Percentiles rank a stretch among this genome's conserved stretches.
Evolutionary conservation across 2,797 vertebrate species (phyloP).

Genomic region (Cyprinella venusta): DNA sequence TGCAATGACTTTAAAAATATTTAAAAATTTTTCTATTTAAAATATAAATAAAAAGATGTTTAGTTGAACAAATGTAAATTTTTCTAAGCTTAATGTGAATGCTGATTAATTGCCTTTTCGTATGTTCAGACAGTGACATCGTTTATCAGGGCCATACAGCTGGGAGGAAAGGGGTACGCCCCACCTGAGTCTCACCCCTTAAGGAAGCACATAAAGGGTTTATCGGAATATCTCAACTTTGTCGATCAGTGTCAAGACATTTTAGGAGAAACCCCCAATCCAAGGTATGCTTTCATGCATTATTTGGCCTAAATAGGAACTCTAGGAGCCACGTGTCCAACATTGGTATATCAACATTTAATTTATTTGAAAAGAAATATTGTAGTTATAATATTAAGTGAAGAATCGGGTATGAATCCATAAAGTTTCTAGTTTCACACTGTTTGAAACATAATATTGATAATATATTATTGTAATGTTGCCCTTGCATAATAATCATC

Average conservation of each 20-base stretch:
- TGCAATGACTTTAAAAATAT: slow-evolving; percentile 43
- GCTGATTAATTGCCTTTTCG: background rate
- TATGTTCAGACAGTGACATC: slow-evolving; percentile 85
- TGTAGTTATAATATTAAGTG: background rate
- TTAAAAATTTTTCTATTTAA: no score
- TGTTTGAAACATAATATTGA: background rate
- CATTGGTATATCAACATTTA: background rate
- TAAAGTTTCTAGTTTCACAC: background rate
- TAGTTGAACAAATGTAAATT: no score
- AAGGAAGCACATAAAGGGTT: slow-evolving; percentile 86
- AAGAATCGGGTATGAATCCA: background rate
- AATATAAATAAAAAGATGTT: no score
- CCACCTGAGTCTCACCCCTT: slow-evolving; percentile 86
- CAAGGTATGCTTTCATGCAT: slow-evolving; percentile 78
- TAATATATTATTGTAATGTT: background rate
- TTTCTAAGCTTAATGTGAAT: background rate
- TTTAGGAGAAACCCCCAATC: slow-evolving; percentile 85
- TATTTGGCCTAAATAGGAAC: background rate
- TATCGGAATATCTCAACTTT: slow-evolving; percentile 88
- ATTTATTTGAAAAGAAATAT: background rate
- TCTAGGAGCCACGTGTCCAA: background rate
- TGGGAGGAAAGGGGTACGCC: slow-evolving; percentile 90
- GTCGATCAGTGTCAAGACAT: slow-evolving; percentile 90
- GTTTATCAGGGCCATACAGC: slow-evolving; percentile 88
- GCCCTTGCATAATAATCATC: background rate